These are phyloP conservation scores for Ormia ochracea DNA, from an alignment of 2,888 invertebrate genomes.

Conservation along the genomic window DNA sequence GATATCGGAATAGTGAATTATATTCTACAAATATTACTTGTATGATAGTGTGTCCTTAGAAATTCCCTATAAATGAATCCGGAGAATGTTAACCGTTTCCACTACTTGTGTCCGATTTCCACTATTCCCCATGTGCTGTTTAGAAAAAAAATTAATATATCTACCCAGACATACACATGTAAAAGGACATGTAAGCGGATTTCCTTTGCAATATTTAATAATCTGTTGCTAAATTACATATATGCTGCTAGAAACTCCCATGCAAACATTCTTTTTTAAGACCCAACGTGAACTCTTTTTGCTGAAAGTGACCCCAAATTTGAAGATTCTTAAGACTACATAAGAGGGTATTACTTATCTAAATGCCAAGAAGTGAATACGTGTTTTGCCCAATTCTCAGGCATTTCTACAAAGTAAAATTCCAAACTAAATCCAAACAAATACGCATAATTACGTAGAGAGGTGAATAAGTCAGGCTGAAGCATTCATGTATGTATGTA, in stretches of 20 bases:
- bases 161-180: no score
- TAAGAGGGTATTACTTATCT: constrained; percentile 39
- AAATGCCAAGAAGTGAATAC: constrained; percentile 51
- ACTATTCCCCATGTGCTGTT: no score
- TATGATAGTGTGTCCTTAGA: no score
- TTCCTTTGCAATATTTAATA: no score
- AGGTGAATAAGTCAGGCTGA: constrained; percentile 59
- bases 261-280: not conserved
- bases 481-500: constrained; percentile 4
- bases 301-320: constrained; percentile 48
- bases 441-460: constrained; percentile 53
- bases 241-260: not conserved
- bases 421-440: not conserved
- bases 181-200: no score
- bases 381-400: constrained; percentile 53
- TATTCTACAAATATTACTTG: no score
- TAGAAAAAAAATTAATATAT: no score
- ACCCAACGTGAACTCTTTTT: constrained; percentile 39
- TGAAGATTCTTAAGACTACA: constrained; percentile 44
- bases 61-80: no score
- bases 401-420: constrained; percentile 24
- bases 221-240: constrained; percentile 6
- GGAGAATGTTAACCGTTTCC: no score
- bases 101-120: no score
- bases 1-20: no score